Evolutionary conservation across 2,113 vertebrate species (phyloP), one percentile per base, ranked within the genome.

Genomic region (Herpetotheres cachinnans): DNA sequence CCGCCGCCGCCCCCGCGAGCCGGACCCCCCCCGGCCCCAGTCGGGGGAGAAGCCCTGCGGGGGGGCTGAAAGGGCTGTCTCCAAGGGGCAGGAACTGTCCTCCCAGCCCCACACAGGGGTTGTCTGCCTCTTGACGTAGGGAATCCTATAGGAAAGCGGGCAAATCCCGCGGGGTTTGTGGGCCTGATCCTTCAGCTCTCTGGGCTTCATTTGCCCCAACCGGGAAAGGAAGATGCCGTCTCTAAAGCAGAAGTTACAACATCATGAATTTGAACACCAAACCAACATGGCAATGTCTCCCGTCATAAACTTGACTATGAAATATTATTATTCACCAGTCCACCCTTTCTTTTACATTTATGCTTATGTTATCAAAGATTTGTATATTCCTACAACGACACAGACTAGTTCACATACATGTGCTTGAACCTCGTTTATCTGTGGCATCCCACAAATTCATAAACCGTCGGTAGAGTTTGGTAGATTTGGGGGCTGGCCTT

Each of bases 21-120:
- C n/a, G 46, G 46, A 3, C 29, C 66, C 36, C 27, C 65, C 22
- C 9, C 26, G 36, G 21, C 58, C 17, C 27, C 20, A 4, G 4
- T 16, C 24, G 13, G 38, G 42, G 27, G 2, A 50, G 20, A 8
- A 8, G 9, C 3, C 1, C 27, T 18, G 66, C 42, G 2, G 1
- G 7, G 16, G 42, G 27, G 29, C 3, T 17, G 19, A 8, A 22
- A 18, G 44, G 26, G 30, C 29, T 70, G 40, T 16, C 14, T 12
- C n/a, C 6, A 0, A 47, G 46, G 30, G 32, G 13, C 26, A 25
- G 32, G 8, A 32, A 9, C 29, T 44, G 24, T 69, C 47, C n/a
- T 29, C 30, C 25, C 34, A 21, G 52, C 21, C 46, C 18, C 2
- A 0, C 47, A 7, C 20, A 38, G n/a, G 32, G 14, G 0, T 44